phyloP scores from a whole-genome alignment of 2,888 invertebrate genomes.

The Cheilosia soror region DNA sequence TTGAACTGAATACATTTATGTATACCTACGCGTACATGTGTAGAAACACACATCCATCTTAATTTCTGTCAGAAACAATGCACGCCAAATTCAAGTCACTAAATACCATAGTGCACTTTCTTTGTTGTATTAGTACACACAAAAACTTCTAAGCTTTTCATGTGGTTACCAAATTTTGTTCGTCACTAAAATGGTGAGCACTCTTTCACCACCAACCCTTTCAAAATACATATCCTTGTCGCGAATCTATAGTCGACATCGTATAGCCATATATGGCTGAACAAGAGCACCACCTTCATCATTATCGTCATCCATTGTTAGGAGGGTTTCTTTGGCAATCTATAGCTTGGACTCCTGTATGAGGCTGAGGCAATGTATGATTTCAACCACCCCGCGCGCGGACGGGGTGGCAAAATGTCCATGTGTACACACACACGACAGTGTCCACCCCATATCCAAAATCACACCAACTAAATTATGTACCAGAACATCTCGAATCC shows the following conservation, averaged over 20 bases:
- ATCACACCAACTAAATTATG: slow-evolving; percentile 71
- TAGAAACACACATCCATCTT: slow-evolving; percentile 25
- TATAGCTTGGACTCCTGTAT: slow-evolving; percentile 47
- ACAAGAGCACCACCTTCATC: slow-evolving; percentile 63
- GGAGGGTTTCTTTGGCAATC: slow-evolving; percentile 46
- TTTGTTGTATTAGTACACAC: slow-evolving; percentile 24
- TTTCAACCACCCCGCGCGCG: slow-evolving; percentile 11
- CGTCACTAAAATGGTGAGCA: slow-evolving; percentile 39
- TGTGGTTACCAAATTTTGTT: slow-evolving; percentile 50
- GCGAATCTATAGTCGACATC: slow-evolving; percentile 27
- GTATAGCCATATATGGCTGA: slow-evolving; percentile 46
- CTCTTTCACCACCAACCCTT: slow-evolving; percentile 29
- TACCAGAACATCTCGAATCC: slow-evolving; percentile 56
- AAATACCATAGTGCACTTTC: slow-evolving; percentile 58
- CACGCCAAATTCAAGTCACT: slow-evolving; percentile 37
- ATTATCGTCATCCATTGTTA: slow-evolving; percentile 13
- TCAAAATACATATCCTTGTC: slow-evolving; percentile 15
- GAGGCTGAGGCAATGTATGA: slow-evolving; percentile 13
- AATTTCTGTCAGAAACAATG: slow-evolving; percentile 43
- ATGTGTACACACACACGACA: slow-evolving; percentile 60
- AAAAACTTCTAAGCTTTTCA: slow-evolving; percentile 14
- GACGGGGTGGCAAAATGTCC: slow-evolving; percentile 41
- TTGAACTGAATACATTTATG: not conserved
- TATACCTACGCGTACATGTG: not conserved
- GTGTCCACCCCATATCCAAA: slow-evolving; percentile 71